Percentiles rank a stretch among this genome's conserved stretches.
Evolutionary conservation across 2,888 invertebrate genomes (phyloP).

Genomic region (Melanophora roralis): DNA sequence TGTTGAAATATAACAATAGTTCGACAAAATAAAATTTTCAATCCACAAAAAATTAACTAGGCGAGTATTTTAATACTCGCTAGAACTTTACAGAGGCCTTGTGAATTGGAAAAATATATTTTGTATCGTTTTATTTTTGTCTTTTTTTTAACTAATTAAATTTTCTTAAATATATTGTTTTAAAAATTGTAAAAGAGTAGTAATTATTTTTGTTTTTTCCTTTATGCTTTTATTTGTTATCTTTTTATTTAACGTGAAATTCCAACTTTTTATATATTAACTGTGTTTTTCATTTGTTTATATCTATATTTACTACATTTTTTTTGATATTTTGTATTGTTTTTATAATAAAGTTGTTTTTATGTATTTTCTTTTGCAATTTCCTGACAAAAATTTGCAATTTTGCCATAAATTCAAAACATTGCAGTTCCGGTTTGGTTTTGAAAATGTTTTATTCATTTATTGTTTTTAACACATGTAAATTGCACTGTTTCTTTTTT

Average conservation of each 20-base stretch:
- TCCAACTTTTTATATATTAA: slow-evolving; percentile 15
- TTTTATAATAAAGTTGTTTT: slow-evolving; percentile 19
- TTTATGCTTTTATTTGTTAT: background rate
- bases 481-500: slow-evolving; percentile 29
- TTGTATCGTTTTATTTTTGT: no score
- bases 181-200: background rate
- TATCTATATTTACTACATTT: slow-evolving; percentile 40
- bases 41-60: no score
- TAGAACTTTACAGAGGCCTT: no score
- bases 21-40: no score
- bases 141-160: slow-evolving; percentile 1
- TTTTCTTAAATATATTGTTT: slow-evolving; percentile 28
- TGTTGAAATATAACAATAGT: no score
- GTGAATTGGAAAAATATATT: no score
- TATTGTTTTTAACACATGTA: slow-evolving; percentile 66
- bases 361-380: slow-evolving; percentile 38
- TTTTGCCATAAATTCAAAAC: slow-evolving; percentile 67
- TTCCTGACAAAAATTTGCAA: slow-evolving; percentile 67
- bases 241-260: slow-evolving; percentile 39
- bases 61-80: no score
- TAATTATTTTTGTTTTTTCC: background rate
- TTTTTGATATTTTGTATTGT: slow-evolving; percentile 20
- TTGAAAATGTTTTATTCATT: slow-evolving; percentile 61
- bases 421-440: slow-evolving; percentile 63
- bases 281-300: slow-evolving; percentile 10